Evolutionary conservation across 2,113 vertebrate genomes (phyloP), one percentile per base, ranked within the genome.

Genomic region (Lutjanus erythropterus): DNA sequence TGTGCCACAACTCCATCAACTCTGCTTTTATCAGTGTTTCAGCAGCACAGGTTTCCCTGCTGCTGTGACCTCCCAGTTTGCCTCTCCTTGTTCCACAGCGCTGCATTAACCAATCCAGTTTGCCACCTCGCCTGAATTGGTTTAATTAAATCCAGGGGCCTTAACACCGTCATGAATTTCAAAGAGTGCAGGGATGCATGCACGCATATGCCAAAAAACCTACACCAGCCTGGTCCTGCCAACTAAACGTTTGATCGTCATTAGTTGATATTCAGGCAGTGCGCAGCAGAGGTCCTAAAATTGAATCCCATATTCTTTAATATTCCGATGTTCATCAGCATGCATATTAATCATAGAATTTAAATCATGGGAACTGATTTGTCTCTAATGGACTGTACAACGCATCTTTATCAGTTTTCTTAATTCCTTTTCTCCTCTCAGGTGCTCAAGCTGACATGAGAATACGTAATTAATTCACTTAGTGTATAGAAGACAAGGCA

Each of bases 91-190:
- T 87, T 92, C 81, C 89, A 87, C 84, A 60, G 89, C 52, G 0
- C 71, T 78, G 90, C 89, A 35, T 80, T 78, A 88, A 80, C 86
- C 89, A 83, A 86, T 92, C 87, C 89, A 61, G 83, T 83, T 90
- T 88, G 78, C 81, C 71, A 86, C 75, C 47, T 61, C 37, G 71
- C 87, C 88, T 92, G 86, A 84, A 91, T 87, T 86, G 87, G 78
- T 92, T 92, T 94, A 92, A 94, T 94, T 94, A 92, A 92, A 93
- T 91, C 87, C 78, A 87, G 89, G 74, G 85, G 78, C 86, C 83
- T 90, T 86, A 89, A 92, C 88, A 78, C 82, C 4, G 60, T 86
- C 81, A 88, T 91, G 89, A 89, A 94, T 92, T 93, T 93, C 90
- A 93, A 91, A 91, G 85, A 81, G 86, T 50, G 65, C 75, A 62